A percentile compares a stretch with the other conserved stretches of the same genome.
phyloP scores from a whole-genome alignment of 2,113 vertebrate species.

The Vicugna pacos region DNA sequence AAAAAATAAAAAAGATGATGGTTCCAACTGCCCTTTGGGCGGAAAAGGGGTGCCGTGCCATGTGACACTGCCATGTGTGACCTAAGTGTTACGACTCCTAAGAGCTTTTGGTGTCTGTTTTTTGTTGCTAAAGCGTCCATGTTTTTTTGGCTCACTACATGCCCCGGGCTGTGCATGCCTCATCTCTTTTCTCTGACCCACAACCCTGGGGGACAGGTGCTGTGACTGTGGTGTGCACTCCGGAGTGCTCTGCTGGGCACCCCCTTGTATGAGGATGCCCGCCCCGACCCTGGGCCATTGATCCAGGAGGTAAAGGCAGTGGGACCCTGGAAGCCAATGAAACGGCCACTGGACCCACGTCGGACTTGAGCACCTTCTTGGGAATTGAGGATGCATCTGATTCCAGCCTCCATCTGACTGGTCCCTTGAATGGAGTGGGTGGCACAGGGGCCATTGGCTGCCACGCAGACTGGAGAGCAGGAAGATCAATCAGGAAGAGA shows the following conservation, averaged over 20 bases:
- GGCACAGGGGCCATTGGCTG: background rate
- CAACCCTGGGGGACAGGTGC: no score
- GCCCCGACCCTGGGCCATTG: rapidly evolving
- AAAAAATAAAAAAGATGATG: no score
- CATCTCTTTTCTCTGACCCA: background rate
- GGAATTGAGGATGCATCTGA: background rate
- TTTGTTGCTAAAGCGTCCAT: background rate
- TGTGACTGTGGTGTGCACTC: background rate
- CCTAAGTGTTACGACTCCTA: background rate
- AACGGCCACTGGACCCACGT: background rate
- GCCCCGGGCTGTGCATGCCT: rapidly evolving
- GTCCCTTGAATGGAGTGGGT: background rate
- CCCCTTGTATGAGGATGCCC: background rate
- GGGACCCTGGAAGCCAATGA: background rate
- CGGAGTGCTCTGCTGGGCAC: no score
- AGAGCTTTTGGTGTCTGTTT: no score
- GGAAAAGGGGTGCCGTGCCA: background rate
- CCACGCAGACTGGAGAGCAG: background rate
- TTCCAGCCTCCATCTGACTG: background rate
- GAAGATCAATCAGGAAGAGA: background rate
- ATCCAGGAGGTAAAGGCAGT: background rate
- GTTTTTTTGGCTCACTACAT: background rate
- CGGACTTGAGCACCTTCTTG: background rate
- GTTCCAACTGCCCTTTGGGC: background rate
- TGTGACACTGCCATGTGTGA: rapidly evolving